Base-by-base conservation (phyloP, 2,888 invertebrate species). In the Sipha maydis region DNA sequence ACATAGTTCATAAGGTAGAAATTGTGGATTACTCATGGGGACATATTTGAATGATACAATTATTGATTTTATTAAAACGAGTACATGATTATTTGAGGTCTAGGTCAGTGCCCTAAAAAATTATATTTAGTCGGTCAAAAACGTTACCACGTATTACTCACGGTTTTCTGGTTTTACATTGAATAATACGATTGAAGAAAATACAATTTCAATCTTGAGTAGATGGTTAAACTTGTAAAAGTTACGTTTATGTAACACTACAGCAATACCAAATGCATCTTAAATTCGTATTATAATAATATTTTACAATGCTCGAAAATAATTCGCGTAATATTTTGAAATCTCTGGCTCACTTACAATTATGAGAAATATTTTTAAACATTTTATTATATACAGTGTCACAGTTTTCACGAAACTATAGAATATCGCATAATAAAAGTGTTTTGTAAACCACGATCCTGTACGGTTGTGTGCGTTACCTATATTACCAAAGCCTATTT, bases 391-490 rank as follows among this genome's bases (percentile, higher is more conserved):
- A 41, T 8, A 48, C 48, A 48, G 71, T 25, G 25, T 31, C 71
- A 83, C 54, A 54, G 14, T 71, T 83, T 83, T 54, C 48, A 83
- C 83, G 54, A 83, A 71, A 48, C 14, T 71, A 71, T 71, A 69
- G 9, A 3, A 17, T 56, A 79, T 71, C 8, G 11, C 14, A 38
- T 21, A 38, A 21, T 73, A 67, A 11, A 69, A n/a, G 34, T n/a
- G 56, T 83, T 83, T 83, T 75, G 83, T 73, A 83, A 83, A 75
- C 73, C 38, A 5, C 67, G n/a, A 28, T n/a, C n/a, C 9, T 83
- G 34, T n/a, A 38, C 4, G n/a, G 1, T 11, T 48, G 48, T 48
- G 48, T 48, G 48, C 61, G 69, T 82, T 25, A 56, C 48, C 28
- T 69, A 48, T 31, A 69, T 2, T 38, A 34, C 73, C 56, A 75